Evolutionary conservation across 2,888 invertebrate species (phyloP).

Genomic region (Brachyopa scutellaris): DNA sequence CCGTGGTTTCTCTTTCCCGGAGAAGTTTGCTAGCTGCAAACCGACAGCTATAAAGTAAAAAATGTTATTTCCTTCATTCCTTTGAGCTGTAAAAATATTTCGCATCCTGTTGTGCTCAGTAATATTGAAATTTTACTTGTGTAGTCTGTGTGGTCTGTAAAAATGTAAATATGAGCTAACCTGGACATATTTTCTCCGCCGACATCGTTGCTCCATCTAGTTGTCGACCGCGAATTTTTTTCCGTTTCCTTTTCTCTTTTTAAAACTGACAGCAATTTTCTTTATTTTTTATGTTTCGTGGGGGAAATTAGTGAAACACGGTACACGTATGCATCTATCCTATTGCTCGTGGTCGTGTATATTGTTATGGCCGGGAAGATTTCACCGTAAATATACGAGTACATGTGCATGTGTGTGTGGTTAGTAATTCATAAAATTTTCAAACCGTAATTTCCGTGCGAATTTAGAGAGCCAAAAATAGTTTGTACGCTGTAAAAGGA

Average conservation of each 20-base stretch:
- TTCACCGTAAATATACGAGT: not conserved
- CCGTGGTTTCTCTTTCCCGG: not conserved
- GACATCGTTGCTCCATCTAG: not conserved
- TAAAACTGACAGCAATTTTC: conserved; percentile 43
- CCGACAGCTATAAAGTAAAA: conserved; percentile 63
- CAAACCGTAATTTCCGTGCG: conserved; percentile 58
- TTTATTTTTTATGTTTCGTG: conserved; percentile 50
- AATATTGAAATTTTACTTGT: conserved; percentile 68
- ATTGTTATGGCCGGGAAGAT: conserved; percentile 4
- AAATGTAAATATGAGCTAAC: conserved; percentile 57
- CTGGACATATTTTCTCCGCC: not conserved
- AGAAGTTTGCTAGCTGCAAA: conserved; percentile 38
- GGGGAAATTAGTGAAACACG: conserved; percentile 46
- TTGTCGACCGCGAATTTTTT: conserved; percentile 32
- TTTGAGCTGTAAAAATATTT: conserved; percentile 67
- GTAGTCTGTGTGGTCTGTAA: conserved; percentile 60
- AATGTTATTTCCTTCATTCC: conserved; percentile 61
- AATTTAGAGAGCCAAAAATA: conserved; percentile 47
- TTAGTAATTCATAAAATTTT: conserved; percentile 54
- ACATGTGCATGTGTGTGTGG: conserved; percentile 13
- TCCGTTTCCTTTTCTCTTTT: not conserved
- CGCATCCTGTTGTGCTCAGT: conserved; percentile 60
- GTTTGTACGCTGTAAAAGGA: not conserved
- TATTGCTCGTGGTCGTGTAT: not conserved
- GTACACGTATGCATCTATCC: conserved; percentile 1